Percentiles rank a stretch among this genome's conserved stretches.
Conservation (phyloP, 2,888 invertebrate genomes). For the Alviniconcha strummeri region DNA sequence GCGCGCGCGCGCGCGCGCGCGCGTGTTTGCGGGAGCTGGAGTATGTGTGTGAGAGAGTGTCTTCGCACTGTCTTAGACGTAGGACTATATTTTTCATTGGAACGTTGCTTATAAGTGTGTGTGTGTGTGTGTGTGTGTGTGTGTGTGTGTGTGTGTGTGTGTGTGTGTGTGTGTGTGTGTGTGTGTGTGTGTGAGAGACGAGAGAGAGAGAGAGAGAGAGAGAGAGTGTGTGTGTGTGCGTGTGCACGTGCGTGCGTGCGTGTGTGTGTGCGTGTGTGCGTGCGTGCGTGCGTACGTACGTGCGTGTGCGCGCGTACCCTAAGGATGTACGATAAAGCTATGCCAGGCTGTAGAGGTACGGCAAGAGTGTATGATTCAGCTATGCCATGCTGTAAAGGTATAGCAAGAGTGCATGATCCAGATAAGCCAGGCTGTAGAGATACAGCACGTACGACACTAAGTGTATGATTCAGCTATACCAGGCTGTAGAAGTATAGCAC, state of each 20-base stretch:
- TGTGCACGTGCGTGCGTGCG: neutral
- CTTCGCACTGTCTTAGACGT: too few relatives aligned
- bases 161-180: constrained; percentile 7
- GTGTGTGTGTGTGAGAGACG: constrained; percentile 5
- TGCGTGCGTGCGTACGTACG: neutral
- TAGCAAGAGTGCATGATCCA: too few relatives aligned
- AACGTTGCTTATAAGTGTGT: neutral
- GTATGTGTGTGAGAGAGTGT: neutral
- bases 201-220: too few relatives aligned
- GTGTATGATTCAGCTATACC: too few relatives aligned
- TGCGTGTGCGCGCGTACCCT: too few relatives aligned
- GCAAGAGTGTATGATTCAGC: too few relatives aligned
- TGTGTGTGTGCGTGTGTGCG: constrained; percentile 20
- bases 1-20: neutral
- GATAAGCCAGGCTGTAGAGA: too few relatives aligned
- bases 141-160: neutral
- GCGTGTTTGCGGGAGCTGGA: neutral
- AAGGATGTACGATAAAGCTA: too few relatives aligned
- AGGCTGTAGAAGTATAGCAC: too few relatives aligned
- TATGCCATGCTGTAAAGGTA: too few relatives aligned
- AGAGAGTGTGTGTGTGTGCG: neutral
- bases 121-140: neutral
- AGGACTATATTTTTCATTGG: neutral
- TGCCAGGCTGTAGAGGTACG: too few relatives aligned
- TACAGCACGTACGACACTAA: too few relatives aligned